phyloP scores from a whole-genome alignment of 2,113 vertebrate species.

The Myotis brandtii region DNA sequence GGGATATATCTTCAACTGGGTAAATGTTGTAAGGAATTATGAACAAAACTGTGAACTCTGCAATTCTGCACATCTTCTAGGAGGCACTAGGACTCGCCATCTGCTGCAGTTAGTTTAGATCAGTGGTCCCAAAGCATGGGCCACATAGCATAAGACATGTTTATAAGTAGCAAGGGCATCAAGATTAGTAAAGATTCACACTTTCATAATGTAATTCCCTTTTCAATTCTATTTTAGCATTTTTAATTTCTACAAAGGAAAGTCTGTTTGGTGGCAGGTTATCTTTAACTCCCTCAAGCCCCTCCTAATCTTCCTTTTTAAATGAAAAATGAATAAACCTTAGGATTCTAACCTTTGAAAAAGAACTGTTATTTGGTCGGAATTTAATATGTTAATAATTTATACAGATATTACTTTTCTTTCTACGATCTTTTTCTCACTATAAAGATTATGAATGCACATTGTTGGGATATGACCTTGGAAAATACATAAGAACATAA shows the following conservation, averaged over 20 bases:
- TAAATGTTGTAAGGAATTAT: background rate
- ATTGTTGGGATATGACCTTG: background rate
- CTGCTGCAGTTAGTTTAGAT: background rate
- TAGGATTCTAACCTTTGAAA: background rate
- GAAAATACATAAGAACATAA: background rate
- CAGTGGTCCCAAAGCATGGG: background rate
- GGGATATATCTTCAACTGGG: background rate
- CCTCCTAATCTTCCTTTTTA: background rate
- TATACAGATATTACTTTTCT: background rate
- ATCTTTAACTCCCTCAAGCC: background rate
- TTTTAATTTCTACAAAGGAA: background rate
- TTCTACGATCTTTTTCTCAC: background rate
- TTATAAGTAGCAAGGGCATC: background rate
- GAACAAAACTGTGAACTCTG: background rate
- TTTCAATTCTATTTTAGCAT: background rate
- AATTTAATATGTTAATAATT: conserved; percentile 32
- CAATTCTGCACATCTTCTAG: no score
- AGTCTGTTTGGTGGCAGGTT: background rate
- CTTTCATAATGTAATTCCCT: background rate
- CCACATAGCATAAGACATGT: background rate
- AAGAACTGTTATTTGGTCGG: background rate
- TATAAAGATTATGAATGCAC: background rate
- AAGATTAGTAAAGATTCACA: background rate
- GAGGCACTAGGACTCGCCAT: no score
- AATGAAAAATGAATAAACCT: background rate